Base-by-base conservation (phyloP, 2,888 invertebrate genomes). In the Andrena trimmerana region DNA sequence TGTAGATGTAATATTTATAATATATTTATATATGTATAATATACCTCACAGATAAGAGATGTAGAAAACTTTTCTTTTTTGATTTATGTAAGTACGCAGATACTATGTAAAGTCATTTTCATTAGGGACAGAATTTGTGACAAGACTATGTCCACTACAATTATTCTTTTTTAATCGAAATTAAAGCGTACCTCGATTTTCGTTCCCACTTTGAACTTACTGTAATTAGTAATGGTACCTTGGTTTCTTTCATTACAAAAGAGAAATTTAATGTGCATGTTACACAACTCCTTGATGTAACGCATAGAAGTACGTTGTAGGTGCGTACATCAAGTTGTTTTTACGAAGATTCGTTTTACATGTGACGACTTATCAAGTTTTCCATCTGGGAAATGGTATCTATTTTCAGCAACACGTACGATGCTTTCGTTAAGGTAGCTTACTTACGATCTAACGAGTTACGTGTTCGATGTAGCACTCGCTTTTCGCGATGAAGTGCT, bases 331-430 rank as follows among this genome's bases (percentile, higher is more conserved):
- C 50, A 31, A 50, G 31, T 3, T 50, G 2, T 6, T 10, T 31
- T n/a, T 52, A n/a, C 13, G 13, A 20, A 13, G 50, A 31, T 20
- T 10, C n/a, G 52, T 20, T 31, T 50, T 68, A 57, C 27, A 24
- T 57, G n/a, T 13, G 7, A n/a, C 2, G 27, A 16, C 54, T 1
- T 68, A 57, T 68, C 68, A 5, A 8, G 52, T 68, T 57, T 10
- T 57, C 36, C 57, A 68, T 57, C 68, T 68, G 57, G 60, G n/a
- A 57, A 36, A 68, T 33, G 13, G 16, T 57, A 52, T 54, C 24
- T 24, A 54, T 57, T 33, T 33, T 27, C 3, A 57, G 60, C 29
- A 60, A 20, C 33, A 7, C 13, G 13, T 8, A 16, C 60, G 31
- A 60, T 60, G 2, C n/a, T 33, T 60, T 31, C 60, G 16, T n/a